Percentiles rank a stretch among this genome's conserved stretches.
Evolutionary conservation across 2,113 vertebrate genomes (phyloP).

Genomic region (Pteropus alecto): DNA sequence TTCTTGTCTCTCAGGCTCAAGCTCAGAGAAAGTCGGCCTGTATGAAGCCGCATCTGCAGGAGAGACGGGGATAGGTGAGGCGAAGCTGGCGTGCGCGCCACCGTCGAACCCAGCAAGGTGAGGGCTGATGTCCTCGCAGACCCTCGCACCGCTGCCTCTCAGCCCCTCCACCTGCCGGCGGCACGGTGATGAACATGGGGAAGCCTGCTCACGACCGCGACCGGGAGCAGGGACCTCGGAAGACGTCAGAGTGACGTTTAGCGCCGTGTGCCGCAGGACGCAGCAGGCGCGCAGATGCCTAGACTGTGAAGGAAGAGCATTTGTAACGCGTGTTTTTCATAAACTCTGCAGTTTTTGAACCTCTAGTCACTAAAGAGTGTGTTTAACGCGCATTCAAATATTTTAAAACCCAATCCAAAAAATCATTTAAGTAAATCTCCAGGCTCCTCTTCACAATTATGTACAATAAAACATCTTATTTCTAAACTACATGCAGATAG

Average conservation of each 20-base stretch:
- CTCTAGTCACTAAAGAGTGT: background rate
- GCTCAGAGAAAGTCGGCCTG: conserved; percentile 36
- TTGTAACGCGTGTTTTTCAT: background rate
- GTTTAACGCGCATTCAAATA: background rate
- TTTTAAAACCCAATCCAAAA: background rate
- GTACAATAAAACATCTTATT: background rate
- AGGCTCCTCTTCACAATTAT: background rate
- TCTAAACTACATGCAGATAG: background rate
- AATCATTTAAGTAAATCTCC: background rate
- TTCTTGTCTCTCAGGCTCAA: conserved; percentile 24
- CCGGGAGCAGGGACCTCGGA: background rate
- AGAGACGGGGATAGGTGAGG: background rate
- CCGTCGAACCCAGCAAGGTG: background rate
- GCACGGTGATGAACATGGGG: background rate
- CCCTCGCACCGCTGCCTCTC: background rate
- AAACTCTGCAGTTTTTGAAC: background rate
- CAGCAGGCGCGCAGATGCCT: fast-evolving
- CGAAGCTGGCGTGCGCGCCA: background rate
- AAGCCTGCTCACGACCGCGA: background rate
- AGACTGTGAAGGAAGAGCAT: no score
- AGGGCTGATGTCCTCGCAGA: background rate
- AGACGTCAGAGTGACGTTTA: fast-evolving
- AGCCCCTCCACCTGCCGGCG: conserved; percentile 36
- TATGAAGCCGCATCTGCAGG: background rate
- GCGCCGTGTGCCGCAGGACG: background rate